Base-by-base conservation (phyloP, 2,797 vertebrate genomes). In the Toxotes lorentzi region DNA sequence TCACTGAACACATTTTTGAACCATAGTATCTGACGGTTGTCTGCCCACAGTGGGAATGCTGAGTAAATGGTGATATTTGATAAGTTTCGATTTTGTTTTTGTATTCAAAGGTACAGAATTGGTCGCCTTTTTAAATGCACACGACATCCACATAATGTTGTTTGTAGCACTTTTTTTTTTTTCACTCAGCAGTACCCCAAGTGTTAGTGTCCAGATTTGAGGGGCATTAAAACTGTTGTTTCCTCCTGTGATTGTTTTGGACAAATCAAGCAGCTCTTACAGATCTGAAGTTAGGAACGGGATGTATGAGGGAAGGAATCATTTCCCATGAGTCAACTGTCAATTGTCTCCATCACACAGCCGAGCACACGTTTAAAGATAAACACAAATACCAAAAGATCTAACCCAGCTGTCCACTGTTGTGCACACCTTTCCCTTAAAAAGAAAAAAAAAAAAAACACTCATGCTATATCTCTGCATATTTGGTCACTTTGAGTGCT, bases 181-280 rank as follows among this genome's bases (percentile, higher is more conserved):
- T 51, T 43, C 40, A 71, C 64, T 80, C 76, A 80, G 82, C 83
- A 86, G 69, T 74, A 84, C 81, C 86, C 88, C 23, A 63, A 89
- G 79, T 86, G 77, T 89, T 79, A 70, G 81, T 90, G 87, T 94
- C 91, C 88, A 85, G 80, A 87, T 92, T 90, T 88, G 79, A 93
- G 93, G 90, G 93, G 91, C 94, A 92, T 93, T 88, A 84, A 84
- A 89, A 83, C 75, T 89, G 86, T 90, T 91, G 92, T 95, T 95
- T 95, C 93, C 93, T 95, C 93, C 84, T 86, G 91, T 89, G 89
- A 92, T 92, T 84, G 84, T 92, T 94, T 92, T 91, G 83, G 92
- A 93, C 89, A 88, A 93, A 95, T 92, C 78, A 78, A 89, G 79
- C 84, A 88, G 90, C 76, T 88, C 81, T 89, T 77, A 84, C 83